Conservation (phyloP, 92 coral and sea anemone genomes). For the Palythoa caribaeorum region DNA sequence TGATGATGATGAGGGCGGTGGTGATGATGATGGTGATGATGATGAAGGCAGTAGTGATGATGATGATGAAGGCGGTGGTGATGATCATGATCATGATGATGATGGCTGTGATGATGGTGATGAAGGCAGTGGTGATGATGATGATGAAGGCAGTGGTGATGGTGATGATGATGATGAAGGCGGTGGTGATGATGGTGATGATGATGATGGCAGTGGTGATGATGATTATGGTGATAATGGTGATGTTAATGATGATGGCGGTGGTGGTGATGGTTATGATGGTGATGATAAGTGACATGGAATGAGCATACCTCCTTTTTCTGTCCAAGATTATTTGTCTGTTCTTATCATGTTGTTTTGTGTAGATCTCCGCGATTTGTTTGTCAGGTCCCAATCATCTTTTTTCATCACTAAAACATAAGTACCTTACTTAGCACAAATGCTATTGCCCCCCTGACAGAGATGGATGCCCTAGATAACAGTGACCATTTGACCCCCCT, state of each 20-base stretch:
- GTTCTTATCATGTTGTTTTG: background rate
- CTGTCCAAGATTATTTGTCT: background rate
- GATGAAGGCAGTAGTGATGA: background rate
- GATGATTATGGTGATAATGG: background rate
- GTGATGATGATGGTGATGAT: background rate
- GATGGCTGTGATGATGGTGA: background rate
- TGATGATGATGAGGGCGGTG: background rate
- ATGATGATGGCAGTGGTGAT: background rate
- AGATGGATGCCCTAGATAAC: slow-evolving; percentile 96
- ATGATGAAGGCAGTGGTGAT: background rate
- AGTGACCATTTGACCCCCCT: slow-evolving; percentile 92
- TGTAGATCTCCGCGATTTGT: background rate
- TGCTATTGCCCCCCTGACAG: slow-evolving; percentile 49
- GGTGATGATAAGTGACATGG: background rate
- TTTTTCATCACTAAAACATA: too few species aligned
- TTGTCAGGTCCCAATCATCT: too few species aligned
- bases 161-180: background rate
- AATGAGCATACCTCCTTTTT: background rate
- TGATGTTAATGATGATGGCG: background rate
- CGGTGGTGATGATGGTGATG: background rate
- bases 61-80: background rate
- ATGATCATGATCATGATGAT: background rate
- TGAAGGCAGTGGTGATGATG: background rate
- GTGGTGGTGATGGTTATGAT: background rate
- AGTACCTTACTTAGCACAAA: background rate